Evolutionary conservation across 2,888 invertebrate species (phyloP).

Genomic region (Brachypterus glaber): DNA sequence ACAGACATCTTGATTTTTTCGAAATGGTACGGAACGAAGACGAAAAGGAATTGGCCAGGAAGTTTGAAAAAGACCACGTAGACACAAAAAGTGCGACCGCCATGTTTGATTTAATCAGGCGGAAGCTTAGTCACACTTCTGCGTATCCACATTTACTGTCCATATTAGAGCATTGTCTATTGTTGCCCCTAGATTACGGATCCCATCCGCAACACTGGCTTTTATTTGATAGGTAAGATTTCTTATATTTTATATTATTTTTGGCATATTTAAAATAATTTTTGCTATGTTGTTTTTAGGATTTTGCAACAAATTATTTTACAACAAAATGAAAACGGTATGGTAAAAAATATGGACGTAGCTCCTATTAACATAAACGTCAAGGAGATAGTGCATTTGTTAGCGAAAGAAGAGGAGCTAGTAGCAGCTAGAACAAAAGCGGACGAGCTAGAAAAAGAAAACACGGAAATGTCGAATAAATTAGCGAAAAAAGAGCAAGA

Average conservation of each 20-base stretch:
- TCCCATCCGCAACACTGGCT: conserved; percentile 89
- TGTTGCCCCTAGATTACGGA: conserved; percentile 78
- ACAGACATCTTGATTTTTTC: conserved; percentile 96
- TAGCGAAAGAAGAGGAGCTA: conserved; percentile 89
- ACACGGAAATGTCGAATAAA: conserved; percentile 75
- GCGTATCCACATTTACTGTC: conserved; percentile 91
- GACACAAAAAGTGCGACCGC: conserved; percentile 87
- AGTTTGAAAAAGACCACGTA: conserved; percentile 84
- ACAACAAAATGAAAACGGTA: conserved; percentile 17
- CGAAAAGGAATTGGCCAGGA: conserved; percentile 84
- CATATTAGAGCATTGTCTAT: conserved; percentile 76
- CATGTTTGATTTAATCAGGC: conserved; percentile 83
- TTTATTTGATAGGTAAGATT: conserved; percentile 80
- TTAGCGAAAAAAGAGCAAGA: conserved; percentile 90
- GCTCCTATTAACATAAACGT: conserved; percentile 84
- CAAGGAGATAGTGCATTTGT: conserved; percentile 76
- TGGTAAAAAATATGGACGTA: conserved; percentile 69
- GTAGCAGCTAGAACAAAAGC: conserved; percentile 79
- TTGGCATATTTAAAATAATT: too few relatives aligned
- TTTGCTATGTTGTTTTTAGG: too few relatives aligned
- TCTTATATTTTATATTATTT: too few relatives aligned
- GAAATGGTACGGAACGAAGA: conserved; percentile 97
- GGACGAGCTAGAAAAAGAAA: conserved; percentile 80
- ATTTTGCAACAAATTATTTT: conserved; percentile 89
- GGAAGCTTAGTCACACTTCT: conserved; percentile 83